Conservation (phyloP, 1,140 invertebrate species). For the Chlorops oryzae region DNA sequence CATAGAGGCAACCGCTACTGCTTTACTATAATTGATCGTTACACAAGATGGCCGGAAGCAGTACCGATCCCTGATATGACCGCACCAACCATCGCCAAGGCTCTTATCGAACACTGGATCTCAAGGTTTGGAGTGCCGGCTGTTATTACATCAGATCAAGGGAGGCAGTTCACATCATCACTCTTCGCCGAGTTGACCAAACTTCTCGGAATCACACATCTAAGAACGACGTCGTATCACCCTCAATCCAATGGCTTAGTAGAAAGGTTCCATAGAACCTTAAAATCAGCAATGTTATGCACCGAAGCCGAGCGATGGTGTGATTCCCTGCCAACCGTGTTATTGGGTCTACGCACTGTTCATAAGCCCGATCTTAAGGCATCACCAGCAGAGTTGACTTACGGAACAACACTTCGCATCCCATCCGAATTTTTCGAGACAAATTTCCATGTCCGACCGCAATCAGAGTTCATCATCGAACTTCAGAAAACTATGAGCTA, state of each 20-base stretch:
- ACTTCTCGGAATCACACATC: slow-evolving; percentile 16
- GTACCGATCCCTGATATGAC: slow-evolving; percentile 26
- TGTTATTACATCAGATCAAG: slow-evolving; percentile 43
- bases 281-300: slow-evolving; percentile 32
- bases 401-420: slow-evolving; percentile 22
- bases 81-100: slow-evolving; percentile 14
- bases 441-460: too few relatives aligned
- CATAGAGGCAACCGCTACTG: slow-evolving; percentile 2
- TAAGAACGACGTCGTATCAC: slow-evolving; percentile 30
- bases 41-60: slow-evolving; percentile 18
- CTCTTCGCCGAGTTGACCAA: slow-evolving; percentile 17
- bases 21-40: slow-evolving; percentile 6
- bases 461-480: too few relatives aligned
- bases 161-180: slow-evolving; percentile 34
- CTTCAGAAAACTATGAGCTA: too few relatives aligned
- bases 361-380: slow-evolving; percentile 28
- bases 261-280: slow-evolving; percentile 20
- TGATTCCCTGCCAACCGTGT: slow-evolving; percentile 20
- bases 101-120: slow-evolving; percentile 40
- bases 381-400: slow-evolving; percentile 25
- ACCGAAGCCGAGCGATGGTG: slow-evolving; percentile 26
- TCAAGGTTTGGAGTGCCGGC: slow-evolving; percentile 30
- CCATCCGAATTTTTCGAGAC: too few relatives aligned
- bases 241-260: slow-evolving; percentile 17
- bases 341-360: slow-evolving; percentile 25